Evolutionary conservation across 2,797 vertebrate species (phyloP).

Genomic region (Cichlasoma orientale): DNA sequence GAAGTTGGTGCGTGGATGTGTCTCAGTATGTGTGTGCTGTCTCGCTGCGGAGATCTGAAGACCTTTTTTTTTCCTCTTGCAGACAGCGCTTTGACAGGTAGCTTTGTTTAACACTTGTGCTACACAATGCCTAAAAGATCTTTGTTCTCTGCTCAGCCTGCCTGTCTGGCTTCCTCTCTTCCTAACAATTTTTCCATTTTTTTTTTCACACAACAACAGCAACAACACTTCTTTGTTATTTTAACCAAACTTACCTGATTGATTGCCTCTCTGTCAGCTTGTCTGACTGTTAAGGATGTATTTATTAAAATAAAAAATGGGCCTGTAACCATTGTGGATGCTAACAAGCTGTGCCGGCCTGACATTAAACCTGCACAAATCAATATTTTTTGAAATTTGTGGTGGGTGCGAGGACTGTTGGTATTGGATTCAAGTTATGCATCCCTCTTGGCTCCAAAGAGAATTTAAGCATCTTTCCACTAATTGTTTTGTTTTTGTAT

Average conservation of each 20-base stretch:
- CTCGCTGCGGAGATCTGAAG: slow-evolving; percentile 39
- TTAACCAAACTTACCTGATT: background rate
- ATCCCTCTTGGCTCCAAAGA: background rate
- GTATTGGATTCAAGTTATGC: background rate
- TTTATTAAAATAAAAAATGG: background rate
- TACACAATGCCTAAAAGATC: slow-evolving; percentile 35
- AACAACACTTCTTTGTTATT: background rate
- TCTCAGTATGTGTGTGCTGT: slow-evolving; percentile 6
- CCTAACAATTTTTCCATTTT: slow-evolving; percentile 20
- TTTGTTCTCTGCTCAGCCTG: slow-evolving; percentile 49
- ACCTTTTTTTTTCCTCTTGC: background rate
- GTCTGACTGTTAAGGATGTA: background rate
- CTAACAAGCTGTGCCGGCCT: background rate
- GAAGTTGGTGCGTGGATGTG: slow-evolving; percentile 12
- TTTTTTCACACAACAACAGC: background rate
- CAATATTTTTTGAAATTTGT: background rate
- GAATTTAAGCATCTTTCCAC: background rate
- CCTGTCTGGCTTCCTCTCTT: slow-evolving; percentile 23
- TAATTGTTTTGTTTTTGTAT: slow-evolving; percentile 4
- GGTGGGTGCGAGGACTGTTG: background rate
- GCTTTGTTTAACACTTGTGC: slow-evolving; percentile 57
- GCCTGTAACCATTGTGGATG: background rate
- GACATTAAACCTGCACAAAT: background rate
- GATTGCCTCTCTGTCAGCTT: background rate
- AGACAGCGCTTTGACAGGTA: slow-evolving; percentile 56